Evolutionary conservation across 2,888 invertebrate species (phyloP).

Genomic region (Netelia virgata): DNA sequence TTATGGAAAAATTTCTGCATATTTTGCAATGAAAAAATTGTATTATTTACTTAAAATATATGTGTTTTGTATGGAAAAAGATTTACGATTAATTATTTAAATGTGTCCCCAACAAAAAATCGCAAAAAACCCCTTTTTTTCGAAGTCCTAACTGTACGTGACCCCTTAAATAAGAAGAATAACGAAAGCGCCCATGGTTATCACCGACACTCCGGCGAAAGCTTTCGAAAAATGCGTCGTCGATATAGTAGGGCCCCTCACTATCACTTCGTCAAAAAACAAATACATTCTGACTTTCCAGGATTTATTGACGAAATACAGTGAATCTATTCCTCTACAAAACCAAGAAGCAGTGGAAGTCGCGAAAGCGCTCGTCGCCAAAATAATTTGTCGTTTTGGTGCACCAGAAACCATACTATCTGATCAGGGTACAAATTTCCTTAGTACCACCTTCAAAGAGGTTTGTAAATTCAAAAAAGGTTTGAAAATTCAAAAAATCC

Average conservation of each 20-base stretch:
- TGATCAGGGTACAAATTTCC: constrained; percentile 70
- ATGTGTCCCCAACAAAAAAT: too few species aligned
- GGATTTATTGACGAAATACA: not conserved
- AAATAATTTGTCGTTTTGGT: constrained; percentile 66
- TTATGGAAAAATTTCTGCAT: too few species aligned
- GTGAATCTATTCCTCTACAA: constrained; percentile 4
- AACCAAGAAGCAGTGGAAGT: too few species aligned
- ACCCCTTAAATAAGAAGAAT: constrained; percentile 18
- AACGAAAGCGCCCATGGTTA: constrained; percentile 63
- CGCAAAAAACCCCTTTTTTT: too few species aligned
- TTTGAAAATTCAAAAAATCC: constrained; percentile 63
- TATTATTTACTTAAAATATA: too few species aligned
- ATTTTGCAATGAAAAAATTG: too few species aligned
- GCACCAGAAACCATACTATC: constrained; percentile 67
- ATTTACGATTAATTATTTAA: too few species aligned
- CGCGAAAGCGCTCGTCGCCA: constrained; percentile 36
- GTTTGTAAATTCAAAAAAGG: constrained; percentile 55
- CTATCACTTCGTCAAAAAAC: too few species aligned
- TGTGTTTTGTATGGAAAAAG: too few species aligned
- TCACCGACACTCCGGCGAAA: constrained; percentile 44
- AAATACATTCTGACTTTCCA: too few species aligned
- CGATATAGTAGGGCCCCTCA: too few species aligned
- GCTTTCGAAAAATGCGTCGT: constrained; percentile 62
- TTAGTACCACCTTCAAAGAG: constrained; percentile 62
- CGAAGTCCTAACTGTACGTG: too few species aligned